Percentiles rank a stretch among this genome's conserved stretches.
These are phyloP conservation scores for Ochropleura leucogaster DNA, from an alignment of 2,888 invertebrate genomes.

Conservation along the genomic window DNA sequence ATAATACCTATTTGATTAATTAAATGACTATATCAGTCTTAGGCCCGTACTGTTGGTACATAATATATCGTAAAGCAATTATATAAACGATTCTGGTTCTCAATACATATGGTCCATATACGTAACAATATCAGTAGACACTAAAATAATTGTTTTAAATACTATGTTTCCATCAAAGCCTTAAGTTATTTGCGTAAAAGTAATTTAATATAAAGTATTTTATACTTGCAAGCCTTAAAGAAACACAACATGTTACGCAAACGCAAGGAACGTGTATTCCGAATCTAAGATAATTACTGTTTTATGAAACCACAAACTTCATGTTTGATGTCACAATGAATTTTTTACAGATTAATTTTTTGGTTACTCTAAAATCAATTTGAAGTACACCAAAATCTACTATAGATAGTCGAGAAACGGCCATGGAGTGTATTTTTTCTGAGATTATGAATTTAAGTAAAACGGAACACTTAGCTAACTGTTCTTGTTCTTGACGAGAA, in stretches of 20 bases:
- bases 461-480: neutral
- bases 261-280: neutral
- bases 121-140: neutral
- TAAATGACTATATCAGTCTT: slow-evolving; percentile 64
- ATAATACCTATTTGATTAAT: slow-evolving; percentile 49
- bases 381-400: neutral
- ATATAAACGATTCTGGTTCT: slow-evolving; percentile 16
- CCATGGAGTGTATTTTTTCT: neutral
- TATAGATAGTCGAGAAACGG: neutral
- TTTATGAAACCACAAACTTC: neutral
- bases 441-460: neutral
- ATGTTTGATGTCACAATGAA: neutral
- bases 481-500: neutral
- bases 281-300: neutral
- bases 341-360: neutral
- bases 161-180: slow-evolving; percentile 9
- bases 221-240: neutral
- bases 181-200: slow-evolving; percentile 8
- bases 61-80: slow-evolving; percentile 49
- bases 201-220: neutral
- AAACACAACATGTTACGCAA: neutral
- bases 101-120: slow-evolving; percentile 14
- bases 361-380: neutral
- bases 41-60: slow-evolving; percentile 52
- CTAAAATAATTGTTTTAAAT: slow-evolving; percentile 5